Evolutionary conservation across 2,888 invertebrate genomes (phyloP).

Genomic region (Halocaridina rubra): DNA sequence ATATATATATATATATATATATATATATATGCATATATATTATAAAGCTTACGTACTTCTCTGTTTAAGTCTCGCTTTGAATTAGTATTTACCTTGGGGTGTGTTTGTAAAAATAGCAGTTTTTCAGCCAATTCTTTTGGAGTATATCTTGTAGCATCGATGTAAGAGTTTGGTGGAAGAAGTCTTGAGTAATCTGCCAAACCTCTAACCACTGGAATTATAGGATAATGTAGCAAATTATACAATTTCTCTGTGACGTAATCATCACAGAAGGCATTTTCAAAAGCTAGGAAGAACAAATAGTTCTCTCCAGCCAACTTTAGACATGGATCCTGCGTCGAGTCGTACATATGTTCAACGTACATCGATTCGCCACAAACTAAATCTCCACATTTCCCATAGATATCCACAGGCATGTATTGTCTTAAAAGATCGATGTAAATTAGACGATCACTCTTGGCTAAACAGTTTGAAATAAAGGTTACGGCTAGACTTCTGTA

Average conservation of each 20-base stretch:
- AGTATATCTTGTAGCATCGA: neutral
- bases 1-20: too few relatives aligned
- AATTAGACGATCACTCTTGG: neutral
- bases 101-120: neutral
- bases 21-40: too few relatives aligned
- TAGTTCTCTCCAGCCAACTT: neutral
- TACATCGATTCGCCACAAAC: slow-evolving; percentile 6
- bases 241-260: neutral
- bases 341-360: neutral
- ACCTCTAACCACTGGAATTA: neutral
- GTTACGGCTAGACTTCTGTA: slow-evolving; percentile 13
- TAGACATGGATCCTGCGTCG: neutral
- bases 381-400: neutral
- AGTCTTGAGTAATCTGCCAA: neutral
- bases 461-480: slow-evolving; percentile 10
- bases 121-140: neutral
- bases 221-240: neutral
- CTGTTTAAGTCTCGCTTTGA: too few relatives aligned
- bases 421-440: neutral
- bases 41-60: too few relatives aligned
- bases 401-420: neutral
- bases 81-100: slow-evolving; percentile 4
- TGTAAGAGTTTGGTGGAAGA: neutral
- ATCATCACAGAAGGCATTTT: neutral
- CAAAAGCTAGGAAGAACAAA: slow-evolving; percentile 21